Evolutionary conservation across 2,888 invertebrate species (phyloP).

Genomic region (Allacma fusca): DNA sequence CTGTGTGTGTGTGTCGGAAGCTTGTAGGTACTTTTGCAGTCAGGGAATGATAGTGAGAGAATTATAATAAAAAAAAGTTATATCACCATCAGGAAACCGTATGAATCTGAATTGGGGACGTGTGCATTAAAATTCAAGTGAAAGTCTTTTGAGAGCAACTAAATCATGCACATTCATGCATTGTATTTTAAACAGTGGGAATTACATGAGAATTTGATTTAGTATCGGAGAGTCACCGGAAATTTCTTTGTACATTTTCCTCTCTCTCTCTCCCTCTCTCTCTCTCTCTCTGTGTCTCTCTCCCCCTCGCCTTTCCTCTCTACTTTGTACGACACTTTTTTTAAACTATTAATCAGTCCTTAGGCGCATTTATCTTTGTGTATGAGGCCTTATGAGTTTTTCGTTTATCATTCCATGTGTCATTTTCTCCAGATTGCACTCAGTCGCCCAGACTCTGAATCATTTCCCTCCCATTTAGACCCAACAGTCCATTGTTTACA

Average conservation of each 20-base stretch:
- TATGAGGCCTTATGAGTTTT: no score
- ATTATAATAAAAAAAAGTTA: conserved; percentile 26
- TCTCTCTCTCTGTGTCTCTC: background rate
- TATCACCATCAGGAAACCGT: conserved; percentile 9
- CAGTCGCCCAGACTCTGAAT: no score
- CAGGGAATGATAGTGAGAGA: conserved; percentile 13
- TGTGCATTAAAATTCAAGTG: conserved; percentile 37
- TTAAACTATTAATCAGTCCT: no score
- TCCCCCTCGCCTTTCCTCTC: no score
- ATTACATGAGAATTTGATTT: conserved; percentile 32
- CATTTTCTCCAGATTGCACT: no score
- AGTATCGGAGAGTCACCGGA: conserved; percentile 19
- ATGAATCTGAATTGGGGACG: conserved; percentile 34
- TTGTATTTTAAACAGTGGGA: conserved; percentile 38
- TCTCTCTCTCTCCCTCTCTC: background rate
- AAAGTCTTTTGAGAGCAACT: conserved; percentile 23
- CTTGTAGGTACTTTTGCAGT: background rate
- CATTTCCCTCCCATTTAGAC: no score
- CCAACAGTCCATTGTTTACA: no score
- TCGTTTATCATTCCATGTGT: no score
- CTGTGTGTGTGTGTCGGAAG: no score
- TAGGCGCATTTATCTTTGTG: no score
- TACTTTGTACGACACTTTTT: no score
- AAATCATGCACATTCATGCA: conserved; percentile 42
- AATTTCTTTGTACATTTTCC: conserved; percentile 10